Conservation (phyloP, 1,140 invertebrate species). For the Papilio glaucus region DNA sequence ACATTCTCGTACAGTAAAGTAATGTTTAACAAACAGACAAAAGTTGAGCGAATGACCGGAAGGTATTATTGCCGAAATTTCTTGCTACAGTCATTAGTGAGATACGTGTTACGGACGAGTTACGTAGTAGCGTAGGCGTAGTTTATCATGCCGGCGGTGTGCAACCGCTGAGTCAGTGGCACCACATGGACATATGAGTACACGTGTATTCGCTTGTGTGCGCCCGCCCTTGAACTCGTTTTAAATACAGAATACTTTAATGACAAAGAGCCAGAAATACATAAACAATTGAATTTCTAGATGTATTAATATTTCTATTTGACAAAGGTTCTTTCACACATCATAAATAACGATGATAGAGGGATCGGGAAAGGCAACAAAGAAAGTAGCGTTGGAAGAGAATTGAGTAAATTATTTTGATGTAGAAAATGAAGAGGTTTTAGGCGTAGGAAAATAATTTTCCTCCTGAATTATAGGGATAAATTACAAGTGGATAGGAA, state of each 20-base stretch:
- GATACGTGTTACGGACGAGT: not conserved
- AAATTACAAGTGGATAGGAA: too few relatives aligned
- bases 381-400: too few relatives aligned
- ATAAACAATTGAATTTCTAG: not conserved
- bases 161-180: constrained; percentile 18
- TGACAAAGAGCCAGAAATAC: not conserved
- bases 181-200: not conserved
- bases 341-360: too few relatives aligned
- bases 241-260: not conserved
- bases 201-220: not conserved
- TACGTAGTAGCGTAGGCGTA: not conserved
- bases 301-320: too few relatives aligned
- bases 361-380: too few relatives aligned
- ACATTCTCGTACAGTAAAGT: not conserved
- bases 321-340: too few relatives aligned
- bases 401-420: too few relatives aligned
- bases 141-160: constrained; percentile 14
- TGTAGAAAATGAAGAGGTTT: not conserved
- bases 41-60: constrained; percentile 4
- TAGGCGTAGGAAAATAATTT: too few relatives aligned
- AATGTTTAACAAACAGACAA: not conserved
- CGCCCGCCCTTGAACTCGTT: not conserved
- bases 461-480: too few relatives aligned
- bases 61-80: constrained; percentile 20
- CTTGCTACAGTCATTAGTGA: constrained; percentile 6